Percentiles rank a stretch among this genome's conserved stretches.
phyloP scores from a whole-genome alignment of 2,113 vertebrate genomes.

The Atherinomorus stipes region DNA sequence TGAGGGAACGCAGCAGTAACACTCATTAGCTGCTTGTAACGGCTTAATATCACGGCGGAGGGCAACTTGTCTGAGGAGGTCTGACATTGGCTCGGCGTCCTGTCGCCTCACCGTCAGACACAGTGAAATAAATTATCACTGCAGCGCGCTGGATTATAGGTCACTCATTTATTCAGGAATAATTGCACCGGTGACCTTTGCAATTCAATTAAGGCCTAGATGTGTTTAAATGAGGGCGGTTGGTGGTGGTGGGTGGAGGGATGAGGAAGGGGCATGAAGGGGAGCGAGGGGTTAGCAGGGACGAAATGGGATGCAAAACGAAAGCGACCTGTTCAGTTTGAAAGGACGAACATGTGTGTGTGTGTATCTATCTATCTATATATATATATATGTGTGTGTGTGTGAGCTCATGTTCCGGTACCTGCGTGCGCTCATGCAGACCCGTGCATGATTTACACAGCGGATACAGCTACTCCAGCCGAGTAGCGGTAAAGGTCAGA shows the following conservation, averaged over 20 bases:
- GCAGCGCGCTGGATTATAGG: slow-evolving; percentile 75
- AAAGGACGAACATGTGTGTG: slow-evolving; percentile 29
- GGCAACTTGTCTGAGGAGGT: slow-evolving; percentile 71
- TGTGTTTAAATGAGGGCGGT: slow-evolving; percentile 79
- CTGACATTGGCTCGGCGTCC: slow-evolving; percentile 65
- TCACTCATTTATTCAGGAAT: slow-evolving; percentile 84
- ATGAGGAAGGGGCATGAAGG: not conserved
- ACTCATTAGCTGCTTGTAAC: slow-evolving; percentile 78
- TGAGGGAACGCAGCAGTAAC: slow-evolving; percentile 55
- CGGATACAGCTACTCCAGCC: slow-evolving; percentile 58
- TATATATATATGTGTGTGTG: no score
- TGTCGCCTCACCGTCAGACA: slow-evolving; percentile 71
- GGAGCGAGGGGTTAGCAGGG: slow-evolving; percentile 29
- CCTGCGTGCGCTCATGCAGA: slow-evolving; percentile 26
- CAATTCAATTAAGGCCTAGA: slow-evolving; percentile 81
- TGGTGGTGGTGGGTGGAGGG: slow-evolving; percentile 23
- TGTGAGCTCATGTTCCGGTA: slow-evolving; percentile 10
- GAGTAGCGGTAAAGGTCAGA: slow-evolving; percentile 76
- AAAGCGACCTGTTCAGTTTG: slow-evolving; percentile 35
- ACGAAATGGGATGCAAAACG: slow-evolving; percentile 49
- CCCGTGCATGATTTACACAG: slow-evolving; percentile 65
- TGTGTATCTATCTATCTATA: no score
- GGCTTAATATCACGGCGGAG: slow-evolving; percentile 71
- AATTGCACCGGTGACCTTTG: slow-evolving; percentile 84
- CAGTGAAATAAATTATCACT: slow-evolving; percentile 78